A percentile compares a stretch with the other conserved stretches of the same genome.
Conservation (phyloP, 2,113 vertebrate species). For the Felis chaus region DNA sequence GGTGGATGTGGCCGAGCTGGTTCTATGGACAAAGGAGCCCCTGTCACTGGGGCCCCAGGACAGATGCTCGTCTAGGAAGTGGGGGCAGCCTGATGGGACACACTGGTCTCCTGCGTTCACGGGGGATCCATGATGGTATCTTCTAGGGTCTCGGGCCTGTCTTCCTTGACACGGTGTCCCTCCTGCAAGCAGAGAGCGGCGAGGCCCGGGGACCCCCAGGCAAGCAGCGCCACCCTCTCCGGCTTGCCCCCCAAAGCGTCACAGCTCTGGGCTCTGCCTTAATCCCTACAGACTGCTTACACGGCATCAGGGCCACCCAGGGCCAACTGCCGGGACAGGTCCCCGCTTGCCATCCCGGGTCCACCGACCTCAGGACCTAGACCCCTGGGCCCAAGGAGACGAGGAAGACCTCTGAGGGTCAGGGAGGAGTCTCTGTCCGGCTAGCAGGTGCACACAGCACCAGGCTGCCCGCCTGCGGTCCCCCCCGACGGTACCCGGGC, state of each 20-base stretch:
- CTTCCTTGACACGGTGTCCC: rapidly evolving
- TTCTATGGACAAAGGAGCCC: rapidly evolving
- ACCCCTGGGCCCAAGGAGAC: rapidly evolving
- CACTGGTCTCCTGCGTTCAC: neutral
- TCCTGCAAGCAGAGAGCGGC: rapidly evolving
- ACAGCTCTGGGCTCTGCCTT: no score
- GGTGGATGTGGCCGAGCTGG: neutral
- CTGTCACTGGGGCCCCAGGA: neutral
- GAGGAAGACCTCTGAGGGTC: rapidly evolving
- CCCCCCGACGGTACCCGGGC: rapidly evolving
- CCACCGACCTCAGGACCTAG: neutral
- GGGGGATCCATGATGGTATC: rapidly evolving
- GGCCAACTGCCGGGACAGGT: neutral
- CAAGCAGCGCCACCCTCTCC: rapidly evolving
- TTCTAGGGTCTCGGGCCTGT: neutral
- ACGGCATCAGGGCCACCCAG: neutral
- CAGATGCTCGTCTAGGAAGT: rapidly evolving
- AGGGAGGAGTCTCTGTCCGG: rapidly evolving
- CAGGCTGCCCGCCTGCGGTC: rapidly evolving
- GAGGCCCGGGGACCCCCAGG: neutral
- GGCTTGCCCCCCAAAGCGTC: rapidly evolving
- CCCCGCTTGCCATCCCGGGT: rapidly evolving
- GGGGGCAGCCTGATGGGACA: rapidly evolving
- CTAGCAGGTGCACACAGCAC: rapidly evolving
- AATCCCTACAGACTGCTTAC: neutral